Evolutionary conservation across 1,140 invertebrate genomes (phyloP), one percentile per base, ranked within the genome.

Genomic region (Drosophila saltans): DNA sequence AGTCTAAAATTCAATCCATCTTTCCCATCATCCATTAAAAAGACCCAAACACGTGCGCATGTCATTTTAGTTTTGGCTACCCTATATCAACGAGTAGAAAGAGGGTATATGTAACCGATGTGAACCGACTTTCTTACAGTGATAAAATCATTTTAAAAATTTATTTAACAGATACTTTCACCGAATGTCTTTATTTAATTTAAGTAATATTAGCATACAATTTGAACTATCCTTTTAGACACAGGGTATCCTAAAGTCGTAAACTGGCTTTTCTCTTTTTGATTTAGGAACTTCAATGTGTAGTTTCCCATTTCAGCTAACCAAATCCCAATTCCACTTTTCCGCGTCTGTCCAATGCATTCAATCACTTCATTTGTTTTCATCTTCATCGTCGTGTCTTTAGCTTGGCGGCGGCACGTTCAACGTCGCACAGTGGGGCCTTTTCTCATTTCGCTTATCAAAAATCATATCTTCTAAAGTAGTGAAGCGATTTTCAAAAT

Each of bases 321-420:
- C 65, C n/a, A 40, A 61, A 52, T 68, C 48, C 55, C 24, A 45
- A 52, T 68, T 56, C 55, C 24, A 45, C 11, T 39, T 11, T 56
- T 40, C 33, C 64, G 69, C 76, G 62, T 62, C 69, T 73, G 74
- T 71, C 61, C 72, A 72, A 80, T 77, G 84, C 72, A 89, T 89
- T 89, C 84, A 89, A 89, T 89, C 84, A 89, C 80, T 90, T 89
- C 72, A 89, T 84, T 89, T 84, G 80, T 89, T 89, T 86, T 56
- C 72, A 56, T 69, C 52, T 72, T 24, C 58, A 21, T 40, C 43
- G 60, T 26, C 26, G 10, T 36, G 33, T 62, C 41, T 69, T 56
- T 30, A 7, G 24, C 41, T 68, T 28, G 57, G 28, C 66, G 73
- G 73, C 73, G 73, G 74, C 74, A 76, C 74, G 74, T 76, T 76